These are phyloP conservation scores for Pseudorhiza aurosa DNA, from an alignment of 30 jellyfish, hydroid and myxozoan genomes.

Conservation along the genomic window DNA sequence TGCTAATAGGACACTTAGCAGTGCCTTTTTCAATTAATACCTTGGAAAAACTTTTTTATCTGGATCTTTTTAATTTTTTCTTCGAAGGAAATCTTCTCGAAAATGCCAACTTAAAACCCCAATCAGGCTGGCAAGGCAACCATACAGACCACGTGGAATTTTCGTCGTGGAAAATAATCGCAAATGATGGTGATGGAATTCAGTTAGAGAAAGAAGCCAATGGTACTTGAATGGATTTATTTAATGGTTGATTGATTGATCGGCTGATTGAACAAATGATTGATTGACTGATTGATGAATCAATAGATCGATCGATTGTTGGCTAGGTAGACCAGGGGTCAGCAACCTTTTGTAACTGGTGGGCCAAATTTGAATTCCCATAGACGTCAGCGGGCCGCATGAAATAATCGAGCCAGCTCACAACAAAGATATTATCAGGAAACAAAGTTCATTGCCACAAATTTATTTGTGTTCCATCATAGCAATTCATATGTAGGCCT, in stretches of 20 bases:
- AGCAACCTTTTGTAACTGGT: not conserved
- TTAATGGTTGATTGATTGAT: not conserved
- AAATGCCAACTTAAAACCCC: slow-evolving; percentile 28
- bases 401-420: not conserved
- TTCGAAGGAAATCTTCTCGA: slow-evolving; percentile 43
- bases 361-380: not conserved
- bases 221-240: slow-evolving; percentile 1
- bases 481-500: no score
- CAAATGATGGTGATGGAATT: slow-evolving; percentile 55
- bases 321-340: not conserved
- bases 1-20: no score
- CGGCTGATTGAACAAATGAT: not conserved
- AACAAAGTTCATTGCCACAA: no score
- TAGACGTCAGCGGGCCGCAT: slow-evolving; percentile 11
- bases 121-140: slow-evolving; percentile 37
- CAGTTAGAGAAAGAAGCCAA: slow-evolving; percentile 27
- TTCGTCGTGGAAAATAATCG: slow-evolving; percentile 41
- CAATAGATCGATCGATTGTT: not conserved
- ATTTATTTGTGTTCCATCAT: no score
- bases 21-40: no score
- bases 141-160: slow-evolving; percentile 7
- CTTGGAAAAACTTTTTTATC: no score
- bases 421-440: no score
- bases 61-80: no score
- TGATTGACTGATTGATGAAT: not conserved